A percentile compares a stretch with the other conserved stretches of the same genome.
These are phyloP conservation scores for Cryptosula pallasiana DNA, from an alignment of 2,888 invertebrate species.

Conservation along the genomic window DNA sequence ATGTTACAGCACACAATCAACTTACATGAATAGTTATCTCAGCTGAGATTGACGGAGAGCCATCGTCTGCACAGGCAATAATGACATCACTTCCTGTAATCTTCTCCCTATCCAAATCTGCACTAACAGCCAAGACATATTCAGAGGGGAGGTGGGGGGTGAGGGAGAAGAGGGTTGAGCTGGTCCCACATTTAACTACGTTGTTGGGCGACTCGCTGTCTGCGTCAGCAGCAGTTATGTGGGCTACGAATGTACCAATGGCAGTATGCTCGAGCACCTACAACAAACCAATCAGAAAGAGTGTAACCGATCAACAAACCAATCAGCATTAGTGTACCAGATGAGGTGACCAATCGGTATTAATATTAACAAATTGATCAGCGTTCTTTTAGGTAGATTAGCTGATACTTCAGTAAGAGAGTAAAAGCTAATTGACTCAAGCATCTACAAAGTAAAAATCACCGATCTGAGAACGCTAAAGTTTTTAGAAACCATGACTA, in stretches of 20 bases:
- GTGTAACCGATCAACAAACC: no score
- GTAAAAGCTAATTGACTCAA: no score
- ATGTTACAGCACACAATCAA: no score
- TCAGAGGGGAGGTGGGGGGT: neutral
- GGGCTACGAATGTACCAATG: neutral
- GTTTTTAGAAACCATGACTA: no score
- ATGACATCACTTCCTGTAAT: neutral
- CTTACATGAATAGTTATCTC: neutral
- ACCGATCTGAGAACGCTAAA: no score
- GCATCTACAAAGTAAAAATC: no score
- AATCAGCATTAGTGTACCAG: no score
- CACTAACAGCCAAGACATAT: neutral
- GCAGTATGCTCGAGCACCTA: neutral
- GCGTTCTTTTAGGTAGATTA: no score
- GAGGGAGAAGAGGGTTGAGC: neutral
- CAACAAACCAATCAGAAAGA: no score
- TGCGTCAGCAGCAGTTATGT: neutral
- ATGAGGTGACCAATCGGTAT: no score
- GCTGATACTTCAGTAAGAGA: no score
- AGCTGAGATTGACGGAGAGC: neutral
- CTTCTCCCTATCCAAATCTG: neutral
- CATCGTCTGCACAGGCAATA: neutral
- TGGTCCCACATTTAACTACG: neutral
- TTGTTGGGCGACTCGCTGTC: neutral
- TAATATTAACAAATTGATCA: no score